These are phyloP conservation scores for Callorhinus ursinus DNA, from an alignment of 2,113 vertebrate genomes.

Conservation along the genomic window DNA sequence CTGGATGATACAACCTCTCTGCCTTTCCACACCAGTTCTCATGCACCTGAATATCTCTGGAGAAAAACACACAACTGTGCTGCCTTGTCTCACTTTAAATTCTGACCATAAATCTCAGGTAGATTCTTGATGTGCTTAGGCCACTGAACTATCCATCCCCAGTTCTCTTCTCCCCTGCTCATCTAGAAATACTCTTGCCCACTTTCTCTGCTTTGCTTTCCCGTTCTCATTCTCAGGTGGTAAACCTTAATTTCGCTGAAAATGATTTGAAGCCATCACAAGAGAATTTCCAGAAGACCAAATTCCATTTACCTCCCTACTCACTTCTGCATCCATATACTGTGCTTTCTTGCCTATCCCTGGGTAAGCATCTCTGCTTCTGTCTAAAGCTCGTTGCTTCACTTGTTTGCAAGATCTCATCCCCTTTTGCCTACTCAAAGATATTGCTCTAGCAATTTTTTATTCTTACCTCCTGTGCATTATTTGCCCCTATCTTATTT, in stretches of 20 bases:
- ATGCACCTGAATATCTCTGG: background rate
- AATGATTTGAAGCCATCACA: background rate
- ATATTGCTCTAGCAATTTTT: background rate
- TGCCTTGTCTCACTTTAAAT: background rate
- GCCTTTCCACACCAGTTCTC: constrained; percentile 34
- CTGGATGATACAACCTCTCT: background rate
- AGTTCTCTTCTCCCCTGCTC: background rate
- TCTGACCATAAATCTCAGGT: background rate
- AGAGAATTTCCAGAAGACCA: constrained; percentile 39
- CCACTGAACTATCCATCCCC: background rate
- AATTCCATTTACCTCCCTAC: background rate
- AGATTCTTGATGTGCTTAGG: background rate
- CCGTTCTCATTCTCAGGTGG: background rate
- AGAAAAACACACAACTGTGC: background rate
- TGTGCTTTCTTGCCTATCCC: background rate
- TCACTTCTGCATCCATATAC: background rate
- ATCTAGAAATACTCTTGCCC: background rate
- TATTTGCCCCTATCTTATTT: background rate
- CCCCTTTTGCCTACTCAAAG: background rate
- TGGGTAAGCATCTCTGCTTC: background rate
- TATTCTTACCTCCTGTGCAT: background rate
- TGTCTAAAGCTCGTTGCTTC: background rate
- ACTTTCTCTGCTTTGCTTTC: background rate
- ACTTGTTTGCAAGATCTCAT: background rate
- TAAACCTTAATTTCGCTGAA: background rate